Conservation (phyloP, 2,888 invertebrate species). For the Mesoligia furuncula region DNA sequence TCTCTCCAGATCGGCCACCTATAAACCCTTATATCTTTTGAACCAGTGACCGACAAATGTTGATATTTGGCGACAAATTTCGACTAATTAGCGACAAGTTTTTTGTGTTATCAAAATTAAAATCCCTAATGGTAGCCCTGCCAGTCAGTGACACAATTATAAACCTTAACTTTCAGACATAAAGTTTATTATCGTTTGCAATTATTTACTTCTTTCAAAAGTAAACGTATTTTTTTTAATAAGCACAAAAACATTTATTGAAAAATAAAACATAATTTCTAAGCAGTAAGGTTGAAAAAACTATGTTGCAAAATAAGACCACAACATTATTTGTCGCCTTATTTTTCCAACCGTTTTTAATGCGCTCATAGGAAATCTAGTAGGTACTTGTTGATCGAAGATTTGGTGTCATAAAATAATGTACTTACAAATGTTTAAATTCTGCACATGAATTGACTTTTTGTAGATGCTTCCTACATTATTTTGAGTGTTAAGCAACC, state of each 20-base stretch:
- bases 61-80: no score
- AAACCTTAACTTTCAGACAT: background rate
- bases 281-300: background rate
- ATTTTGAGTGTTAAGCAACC: background rate
- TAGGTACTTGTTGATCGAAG: background rate
- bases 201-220: background rate
- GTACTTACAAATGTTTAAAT: conserved; percentile 33
- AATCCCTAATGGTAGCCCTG: no score
- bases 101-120: no score
- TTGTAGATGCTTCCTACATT: conserved; percentile 18
- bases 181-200: background rate
- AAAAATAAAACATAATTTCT: background rate
- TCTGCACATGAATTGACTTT: conserved; percentile 17
- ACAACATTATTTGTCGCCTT: background rate
- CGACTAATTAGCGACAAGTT: no score
- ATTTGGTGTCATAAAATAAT: conserved; percentile 43
- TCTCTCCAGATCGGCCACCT: no score
- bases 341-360: background rate
- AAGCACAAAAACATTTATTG: background rate
- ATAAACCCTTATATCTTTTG: no score
- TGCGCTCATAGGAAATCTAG: background rate
- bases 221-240: background rate
- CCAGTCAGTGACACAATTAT: no score
- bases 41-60: no score
- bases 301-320: background rate